Evolutionary conservation across 2,888 invertebrate species (phyloP).

Genomic region (Coelogynopora nodosa): DNA sequence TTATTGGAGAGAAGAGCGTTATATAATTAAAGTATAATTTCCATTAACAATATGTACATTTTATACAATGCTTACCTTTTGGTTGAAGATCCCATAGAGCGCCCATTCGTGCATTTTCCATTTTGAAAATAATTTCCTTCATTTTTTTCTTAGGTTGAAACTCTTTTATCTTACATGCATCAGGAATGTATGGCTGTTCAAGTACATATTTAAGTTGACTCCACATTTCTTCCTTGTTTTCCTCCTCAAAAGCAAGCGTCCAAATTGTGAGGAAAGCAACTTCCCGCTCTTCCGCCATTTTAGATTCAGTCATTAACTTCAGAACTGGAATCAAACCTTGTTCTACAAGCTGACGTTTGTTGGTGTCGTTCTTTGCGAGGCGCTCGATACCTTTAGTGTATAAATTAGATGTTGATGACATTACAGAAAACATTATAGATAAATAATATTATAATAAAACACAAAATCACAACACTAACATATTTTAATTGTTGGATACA

Average conservation of each 20-base stretch:
- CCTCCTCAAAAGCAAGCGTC: not conserved
- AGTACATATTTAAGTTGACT: no score
- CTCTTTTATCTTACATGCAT: not conserved
- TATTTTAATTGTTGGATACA: no score
- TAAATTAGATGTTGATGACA: no score
- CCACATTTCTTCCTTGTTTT: not conserved
- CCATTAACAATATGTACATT: no score
- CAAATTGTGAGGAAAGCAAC: not conserved
- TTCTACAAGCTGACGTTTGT: not conserved
- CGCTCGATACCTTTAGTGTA: not conserved
- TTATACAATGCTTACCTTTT: not conserved
- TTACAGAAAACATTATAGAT: no score
- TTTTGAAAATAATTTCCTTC: not conserved
- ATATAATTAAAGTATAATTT: no score
- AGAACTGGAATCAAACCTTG: not conserved
- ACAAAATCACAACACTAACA: no score
- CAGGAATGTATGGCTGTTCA: not conserved
- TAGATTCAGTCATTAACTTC: not conserved
- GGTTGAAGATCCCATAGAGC: not conserved
- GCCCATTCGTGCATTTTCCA: not conserved
- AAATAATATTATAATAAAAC: no score
- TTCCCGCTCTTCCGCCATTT: not conserved
- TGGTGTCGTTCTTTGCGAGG: not conserved
- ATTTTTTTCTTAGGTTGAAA: not conserved
- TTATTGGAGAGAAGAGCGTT: no score